Evolutionary conservation across 1,140 invertebrate species (phyloP).

Genomic region (Epicauta chinensis): DNA sequence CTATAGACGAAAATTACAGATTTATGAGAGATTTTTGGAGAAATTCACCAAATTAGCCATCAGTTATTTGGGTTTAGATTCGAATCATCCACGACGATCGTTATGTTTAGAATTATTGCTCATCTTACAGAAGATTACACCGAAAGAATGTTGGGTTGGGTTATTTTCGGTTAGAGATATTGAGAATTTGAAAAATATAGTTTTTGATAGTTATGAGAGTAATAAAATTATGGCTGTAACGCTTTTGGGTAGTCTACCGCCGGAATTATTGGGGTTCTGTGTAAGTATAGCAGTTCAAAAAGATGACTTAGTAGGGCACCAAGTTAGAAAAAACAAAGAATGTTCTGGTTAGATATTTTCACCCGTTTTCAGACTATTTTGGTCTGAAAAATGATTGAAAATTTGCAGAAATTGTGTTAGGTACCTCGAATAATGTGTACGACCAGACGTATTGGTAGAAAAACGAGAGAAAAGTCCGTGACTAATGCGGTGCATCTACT

Average conservation of each 20-base stretch:
- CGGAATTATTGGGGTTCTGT: slow-evolving; percentile 24
- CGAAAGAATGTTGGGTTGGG: slow-evolving; percentile 6
- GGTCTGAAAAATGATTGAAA: too few relatives aligned
- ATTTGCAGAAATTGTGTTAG: too few relatives aligned
- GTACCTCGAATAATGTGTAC: too few relatives aligned
- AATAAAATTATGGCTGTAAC: slow-evolving; percentile 31
- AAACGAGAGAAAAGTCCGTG: too few relatives aligned
- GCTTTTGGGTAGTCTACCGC: slow-evolving; percentile 26
- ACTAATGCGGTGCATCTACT: too few relatives aligned
- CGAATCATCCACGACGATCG: slow-evolving; percentile 26
- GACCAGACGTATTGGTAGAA: too few relatives aligned
- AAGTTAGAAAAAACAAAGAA: too few relatives aligned
- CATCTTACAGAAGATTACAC: slow-evolving; percentile 16
- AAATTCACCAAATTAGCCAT: slow-evolving; percentile 22
- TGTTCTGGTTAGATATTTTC: too few relatives aligned
- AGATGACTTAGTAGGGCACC: too few relatives aligned
- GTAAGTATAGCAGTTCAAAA: too few relatives aligned
- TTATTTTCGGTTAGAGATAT: slow-evolving; percentile 22
- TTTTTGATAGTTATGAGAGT: slow-evolving; percentile 29
- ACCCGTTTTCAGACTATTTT: too few relatives aligned
- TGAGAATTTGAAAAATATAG: slow-evolving; percentile 28
- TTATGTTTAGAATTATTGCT: slow-evolving; percentile 24
- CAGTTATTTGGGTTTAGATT: slow-evolving; percentile 24
- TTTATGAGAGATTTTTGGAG: slow-evolving; percentile 23
- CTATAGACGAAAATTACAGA: slow-evolving; percentile 19